Conservation (phyloP, 2,113 vertebrate genomes). For the Cebidichthys violaceus region DNA sequence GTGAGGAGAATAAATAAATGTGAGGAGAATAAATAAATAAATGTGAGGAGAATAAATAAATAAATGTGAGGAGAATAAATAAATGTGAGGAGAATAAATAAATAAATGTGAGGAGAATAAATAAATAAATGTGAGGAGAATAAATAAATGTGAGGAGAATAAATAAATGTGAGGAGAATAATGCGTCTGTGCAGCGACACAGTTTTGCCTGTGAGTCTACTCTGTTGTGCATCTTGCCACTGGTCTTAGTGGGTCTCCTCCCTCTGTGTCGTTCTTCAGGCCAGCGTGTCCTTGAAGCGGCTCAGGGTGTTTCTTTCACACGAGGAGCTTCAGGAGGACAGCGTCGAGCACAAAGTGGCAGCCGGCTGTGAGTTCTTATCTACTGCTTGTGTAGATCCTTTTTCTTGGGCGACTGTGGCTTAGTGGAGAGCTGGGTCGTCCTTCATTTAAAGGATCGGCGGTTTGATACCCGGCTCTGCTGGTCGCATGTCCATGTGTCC, state of each 20-base stretch:
- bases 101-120: background rate
- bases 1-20: background rate
- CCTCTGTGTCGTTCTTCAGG: constrained; percentile 75
- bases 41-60: background rate
- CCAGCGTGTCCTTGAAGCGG: constrained; percentile 94
- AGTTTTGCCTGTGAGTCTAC: too few species aligned
- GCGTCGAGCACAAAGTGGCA: constrained; percentile 81
- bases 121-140: background rate
- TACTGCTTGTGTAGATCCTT: background rate
- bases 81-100: background rate
- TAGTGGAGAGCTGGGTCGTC: too few species aligned
- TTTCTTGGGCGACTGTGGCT: too few species aligned
- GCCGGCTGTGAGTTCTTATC: constrained; percentile 57
- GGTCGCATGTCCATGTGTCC: too few species aligned
- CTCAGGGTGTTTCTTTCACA: constrained; percentile 94
- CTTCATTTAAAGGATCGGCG: too few species aligned
- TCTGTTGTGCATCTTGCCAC: background rate
- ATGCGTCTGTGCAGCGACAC: background rate
- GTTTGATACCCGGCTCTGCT: too few species aligned
- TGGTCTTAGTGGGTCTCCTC: background rate
- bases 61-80: background rate
- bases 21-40: background rate
- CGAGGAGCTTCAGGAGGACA: constrained; percentile 91
- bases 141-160: background rate
- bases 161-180: background rate